Percentiles rank a stretch among this genome's conserved stretches.
These are phyloP conservation scores for Cyrtorhinus lividipennis DNA, from an alignment of 1,140 invertebrate genomes.

Conservation along the genomic window DNA sequence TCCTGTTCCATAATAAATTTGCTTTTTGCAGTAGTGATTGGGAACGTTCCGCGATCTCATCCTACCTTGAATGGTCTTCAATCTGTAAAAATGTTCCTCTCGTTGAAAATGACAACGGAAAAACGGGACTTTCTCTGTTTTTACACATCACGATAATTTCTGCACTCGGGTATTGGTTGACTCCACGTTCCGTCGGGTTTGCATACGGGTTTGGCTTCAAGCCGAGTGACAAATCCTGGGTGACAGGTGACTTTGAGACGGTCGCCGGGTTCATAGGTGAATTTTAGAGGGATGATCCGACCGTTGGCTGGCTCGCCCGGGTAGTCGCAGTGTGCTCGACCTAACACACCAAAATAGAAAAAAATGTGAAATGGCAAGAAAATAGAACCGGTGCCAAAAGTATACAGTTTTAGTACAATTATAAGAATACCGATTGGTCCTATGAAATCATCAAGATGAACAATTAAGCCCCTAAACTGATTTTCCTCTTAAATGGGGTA, in stretches of 20 bases:
- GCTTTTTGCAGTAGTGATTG: not conserved
- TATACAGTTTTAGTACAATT: too few relatives aligned
- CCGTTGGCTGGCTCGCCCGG: slow-evolving; percentile 57
- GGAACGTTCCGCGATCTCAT: too few relatives aligned
- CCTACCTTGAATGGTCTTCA: too few relatives aligned
- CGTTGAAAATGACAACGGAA: not conserved
- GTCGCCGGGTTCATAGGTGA: slow-evolving; percentile 60
- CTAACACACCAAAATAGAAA: too few relatives aligned
- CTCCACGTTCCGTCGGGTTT: slow-evolving; percentile 25
- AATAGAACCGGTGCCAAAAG: too few relatives aligned
- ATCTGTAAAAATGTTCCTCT: not conserved
- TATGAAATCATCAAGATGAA: too few relatives aligned
- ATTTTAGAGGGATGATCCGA: slow-evolving; percentile 52
- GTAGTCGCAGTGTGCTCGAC: slow-evolving; percentile 58
- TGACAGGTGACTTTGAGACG: slow-evolving; percentile 55
- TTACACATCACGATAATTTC: slow-evolving; percentile 26
- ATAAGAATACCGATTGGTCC: too few relatives aligned
- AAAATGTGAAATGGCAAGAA: too few relatives aligned
- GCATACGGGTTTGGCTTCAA: slow-evolving; percentile 24
- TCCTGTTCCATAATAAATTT: not conserved
- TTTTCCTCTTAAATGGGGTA: too few relatives aligned
- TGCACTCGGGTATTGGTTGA: slow-evolving; percentile 27
- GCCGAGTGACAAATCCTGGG: slow-evolving; percentile 41
- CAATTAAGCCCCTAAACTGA: too few relatives aligned
- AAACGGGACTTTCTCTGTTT: not conserved